Evolutionary conservation across 2,113 vertebrate genomes (phyloP).

Genomic region (Odontesthes bonariensis): DNA sequence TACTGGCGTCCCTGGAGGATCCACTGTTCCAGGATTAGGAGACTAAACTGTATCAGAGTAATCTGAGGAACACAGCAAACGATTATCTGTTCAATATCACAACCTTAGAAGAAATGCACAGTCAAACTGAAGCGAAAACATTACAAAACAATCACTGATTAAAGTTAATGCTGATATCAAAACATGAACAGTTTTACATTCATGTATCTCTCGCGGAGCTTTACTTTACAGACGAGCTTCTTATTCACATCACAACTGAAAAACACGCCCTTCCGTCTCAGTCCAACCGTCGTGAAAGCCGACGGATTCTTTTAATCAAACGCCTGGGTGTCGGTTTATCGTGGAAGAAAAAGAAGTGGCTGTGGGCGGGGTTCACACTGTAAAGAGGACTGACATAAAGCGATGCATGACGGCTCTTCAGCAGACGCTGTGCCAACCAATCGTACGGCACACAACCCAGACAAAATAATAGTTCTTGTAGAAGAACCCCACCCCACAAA

Average conservation of each 20-base stretch:
- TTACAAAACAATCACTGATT: slow-evolving; percentile 63
- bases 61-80: slow-evolving; percentile 48
- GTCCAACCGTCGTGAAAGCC: slow-evolving; percentile 20
- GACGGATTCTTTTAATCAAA: slow-evolving; percentile 5
- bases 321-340: slow-evolving; percentile 15
- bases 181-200: slow-evolving; percentile 76
- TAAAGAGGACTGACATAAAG: slow-evolving; percentile 51
- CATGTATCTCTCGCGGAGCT: slow-evolving; percentile 63
- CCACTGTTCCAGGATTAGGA: slow-evolving; percentile 36
- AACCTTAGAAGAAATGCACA: slow-evolving; percentile 42
- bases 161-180: slow-evolving; percentile 43
- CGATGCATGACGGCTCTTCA: slow-evolving; percentile 41
- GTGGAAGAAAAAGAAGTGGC: slow-evolving; percentile 6
- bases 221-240: slow-evolving; percentile 45
- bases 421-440: slow-evolving; percentile 38
- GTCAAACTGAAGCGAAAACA: slow-evolving; percentile 59
- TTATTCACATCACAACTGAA: slow-evolving; percentile 30
- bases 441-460: slow-evolving; percentile 11
- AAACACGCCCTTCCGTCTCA: slow-evolving; percentile 19
- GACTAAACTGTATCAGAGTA: slow-evolving; percentile 16
- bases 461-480: slow-evolving; percentile 49
- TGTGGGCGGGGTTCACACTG: slow-evolving; percentile 5
- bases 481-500: slow-evolving; percentile 30
- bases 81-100: slow-evolving; percentile 34
- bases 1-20: slow-evolving; percentile 42